Evolutionary conservation across 2,113 vertebrate genomes (phyloP).

Genomic region (Butorides virescens): DNA sequence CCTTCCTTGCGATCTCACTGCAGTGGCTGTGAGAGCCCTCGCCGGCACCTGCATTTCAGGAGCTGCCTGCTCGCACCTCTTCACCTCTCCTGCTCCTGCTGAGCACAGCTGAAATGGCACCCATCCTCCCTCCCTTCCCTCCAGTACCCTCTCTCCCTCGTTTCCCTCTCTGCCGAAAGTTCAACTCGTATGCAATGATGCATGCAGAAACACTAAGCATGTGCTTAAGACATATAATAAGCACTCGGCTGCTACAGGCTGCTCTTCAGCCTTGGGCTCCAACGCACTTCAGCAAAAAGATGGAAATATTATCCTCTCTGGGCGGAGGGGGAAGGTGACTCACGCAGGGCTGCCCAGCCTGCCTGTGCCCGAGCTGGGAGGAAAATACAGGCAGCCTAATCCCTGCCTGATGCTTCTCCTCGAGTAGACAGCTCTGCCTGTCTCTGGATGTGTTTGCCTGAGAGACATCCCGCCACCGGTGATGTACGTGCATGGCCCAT

Average conservation of each 20-base stretch:
- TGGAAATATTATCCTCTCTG: background rate
- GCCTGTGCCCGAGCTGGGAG: background rate
- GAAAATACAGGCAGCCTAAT: background rate
- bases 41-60: background rate
- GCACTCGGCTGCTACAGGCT: background rate
- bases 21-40: background rate
- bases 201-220: background rate
- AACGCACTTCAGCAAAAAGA: background rate
- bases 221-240: background rate
- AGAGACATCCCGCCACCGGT: fast-evolving
- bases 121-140: background rate
- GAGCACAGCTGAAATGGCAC: background rate
- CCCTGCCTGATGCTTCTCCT: background rate
- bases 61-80: background rate
- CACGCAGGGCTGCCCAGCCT: background rate
- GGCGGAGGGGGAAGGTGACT: background rate
- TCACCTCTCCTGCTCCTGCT: background rate
- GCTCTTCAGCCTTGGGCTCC: background rate
- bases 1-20: background rate
- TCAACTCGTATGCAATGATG: background rate
- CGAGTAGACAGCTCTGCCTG: background rate
- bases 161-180: background rate
- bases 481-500: fast-evolving
- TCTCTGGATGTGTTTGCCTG: background rate
- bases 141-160: background rate